These are phyloP conservation scores for Phragmatobia fuliginosa DNA, from an alignment of 2,888 invertebrate species.

Conservation along the genomic window DNA sequence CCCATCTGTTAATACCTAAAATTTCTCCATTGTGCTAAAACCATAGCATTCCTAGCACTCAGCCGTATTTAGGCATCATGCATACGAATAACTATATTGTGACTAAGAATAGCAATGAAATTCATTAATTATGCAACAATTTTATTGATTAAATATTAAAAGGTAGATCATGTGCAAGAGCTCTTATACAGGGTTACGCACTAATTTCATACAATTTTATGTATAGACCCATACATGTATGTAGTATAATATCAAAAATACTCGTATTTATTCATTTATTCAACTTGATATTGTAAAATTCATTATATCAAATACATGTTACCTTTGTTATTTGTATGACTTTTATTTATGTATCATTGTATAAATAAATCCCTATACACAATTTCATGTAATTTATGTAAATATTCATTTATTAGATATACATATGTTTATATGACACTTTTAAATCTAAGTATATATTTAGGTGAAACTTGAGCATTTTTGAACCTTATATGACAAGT, in stretches of 20 bases:
- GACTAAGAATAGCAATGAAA: background rate
- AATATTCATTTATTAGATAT: background rate
- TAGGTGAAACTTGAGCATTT: background rate
- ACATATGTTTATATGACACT: background rate
- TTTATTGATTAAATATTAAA: background rate
- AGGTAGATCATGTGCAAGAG: constrained; percentile 39
- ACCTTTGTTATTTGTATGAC: constrained; percentile 77
- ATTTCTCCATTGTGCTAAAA: constrained; percentile 60
- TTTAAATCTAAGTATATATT: background rate
- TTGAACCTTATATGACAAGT: background rate
- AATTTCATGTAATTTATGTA: constrained; percentile 22
- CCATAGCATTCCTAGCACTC: constrained; percentile 63
- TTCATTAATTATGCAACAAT: background rate
- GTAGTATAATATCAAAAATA: constrained; percentile 51
- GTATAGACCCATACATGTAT: constrained; percentile 51
- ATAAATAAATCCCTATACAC: constrained; percentile 6
- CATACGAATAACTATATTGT: constrained; percentile 22
- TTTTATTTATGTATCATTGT: constrained; percentile 77
- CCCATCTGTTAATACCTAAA: constrained; percentile 57
- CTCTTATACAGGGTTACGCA: constrained; percentile 51
- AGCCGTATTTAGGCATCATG: constrained; percentile 35
- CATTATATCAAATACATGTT: constrained; percentile 84
- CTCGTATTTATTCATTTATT: constrained; percentile 69
- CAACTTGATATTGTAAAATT: constrained; percentile 80
- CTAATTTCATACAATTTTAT: constrained; percentile 37